phyloP scores from a whole-genome alignment of 2,888 invertebrate species.

The Ormyrus thymus region DNA sequence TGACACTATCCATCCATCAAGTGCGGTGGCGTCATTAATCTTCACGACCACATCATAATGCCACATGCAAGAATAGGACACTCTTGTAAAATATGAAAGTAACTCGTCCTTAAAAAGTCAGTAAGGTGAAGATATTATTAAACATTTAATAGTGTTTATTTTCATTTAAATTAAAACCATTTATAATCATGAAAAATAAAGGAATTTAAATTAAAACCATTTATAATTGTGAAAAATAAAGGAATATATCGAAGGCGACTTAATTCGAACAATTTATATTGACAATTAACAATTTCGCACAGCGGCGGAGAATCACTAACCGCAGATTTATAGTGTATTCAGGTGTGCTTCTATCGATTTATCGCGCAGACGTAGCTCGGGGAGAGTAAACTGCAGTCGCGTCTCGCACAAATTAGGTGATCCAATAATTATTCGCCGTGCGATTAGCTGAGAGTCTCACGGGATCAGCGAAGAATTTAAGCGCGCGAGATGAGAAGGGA shows the following conservation, averaged over 20 bases:
- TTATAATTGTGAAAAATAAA: too few relatives aligned
- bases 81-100: too few relatives aligned
- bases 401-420: constrained; percentile 25
- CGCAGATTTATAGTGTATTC: too few relatives aligned
- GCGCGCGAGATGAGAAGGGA: neutral
- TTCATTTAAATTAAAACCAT: neutral
- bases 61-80: neutral
- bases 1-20: constrained; percentile 36
- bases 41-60: constrained; percentile 9
- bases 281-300: too few relatives aligned
- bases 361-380: too few relatives aligned
- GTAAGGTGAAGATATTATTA: neutral
- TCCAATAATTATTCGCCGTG: constrained; percentile 34
- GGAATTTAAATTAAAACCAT: too few relatives aligned
- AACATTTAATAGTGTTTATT: neutral
- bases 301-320: too few relatives aligned
- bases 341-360: neutral
- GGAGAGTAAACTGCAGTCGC: neutral
- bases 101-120: too few relatives aligned
- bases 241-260: too few relatives aligned
- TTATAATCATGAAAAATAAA: too few relatives aligned
- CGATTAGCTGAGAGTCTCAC: constrained; percentile 32
- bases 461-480: constrained; percentile 12
- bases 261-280: too few relatives aligned
- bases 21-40: constrained; percentile 31